Percentiles rank a stretch among this genome's conserved stretches.
phyloP scores from a whole-genome alignment of 2,888 invertebrate species.

The Unio pictorum region DNA sequence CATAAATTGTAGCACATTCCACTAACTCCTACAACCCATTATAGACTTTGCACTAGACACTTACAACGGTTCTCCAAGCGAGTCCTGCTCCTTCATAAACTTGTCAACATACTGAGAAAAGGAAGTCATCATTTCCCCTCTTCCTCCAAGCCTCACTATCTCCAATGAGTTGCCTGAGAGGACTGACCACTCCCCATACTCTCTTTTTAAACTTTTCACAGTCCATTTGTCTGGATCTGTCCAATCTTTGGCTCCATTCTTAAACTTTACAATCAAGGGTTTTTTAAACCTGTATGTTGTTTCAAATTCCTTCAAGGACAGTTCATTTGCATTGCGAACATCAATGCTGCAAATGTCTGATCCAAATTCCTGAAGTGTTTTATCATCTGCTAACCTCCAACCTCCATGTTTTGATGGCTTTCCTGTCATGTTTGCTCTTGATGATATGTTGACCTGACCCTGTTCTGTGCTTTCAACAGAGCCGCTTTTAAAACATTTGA shows the following conservation, averaged over 20 bases:
- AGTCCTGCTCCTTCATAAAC: slow-evolving; percentile 36
- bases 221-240: slow-evolving; percentile 56
- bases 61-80: slow-evolving; percentile 49
- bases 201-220: slow-evolving; percentile 34
- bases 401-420: slow-evolving; percentile 22
- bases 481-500: too few relatives aligned
- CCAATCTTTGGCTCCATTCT: slow-evolving; percentile 59
- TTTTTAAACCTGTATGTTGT: slow-evolving; percentile 51
- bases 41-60: slow-evolving; percentile 14
- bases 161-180: slow-evolving; percentile 57
- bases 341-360: slow-evolving; percentile 52
- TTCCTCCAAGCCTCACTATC: slow-evolving; percentile 61
- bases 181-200: slow-evolving; percentile 57
- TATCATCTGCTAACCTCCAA: slow-evolving; percentile 47
- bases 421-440: too few relatives aligned
- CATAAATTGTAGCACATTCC: not conserved
- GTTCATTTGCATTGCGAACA: slow-evolving; percentile 33
- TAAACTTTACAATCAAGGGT: slow-evolving; percentile 59
- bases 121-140: slow-evolving; percentile 48
- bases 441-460: too few relatives aligned
- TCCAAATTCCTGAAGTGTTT: slow-evolving; percentile 28
- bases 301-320: slow-evolving; percentile 52
- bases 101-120: slow-evolving; percentile 52
- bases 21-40: not conserved
- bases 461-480: too few relatives aligned